Base-by-base conservation (phyloP, 30 jellyfish, hydroid and myxozoan genomes). In the Aurelia aurita complex sp. Pacific region DNA sequence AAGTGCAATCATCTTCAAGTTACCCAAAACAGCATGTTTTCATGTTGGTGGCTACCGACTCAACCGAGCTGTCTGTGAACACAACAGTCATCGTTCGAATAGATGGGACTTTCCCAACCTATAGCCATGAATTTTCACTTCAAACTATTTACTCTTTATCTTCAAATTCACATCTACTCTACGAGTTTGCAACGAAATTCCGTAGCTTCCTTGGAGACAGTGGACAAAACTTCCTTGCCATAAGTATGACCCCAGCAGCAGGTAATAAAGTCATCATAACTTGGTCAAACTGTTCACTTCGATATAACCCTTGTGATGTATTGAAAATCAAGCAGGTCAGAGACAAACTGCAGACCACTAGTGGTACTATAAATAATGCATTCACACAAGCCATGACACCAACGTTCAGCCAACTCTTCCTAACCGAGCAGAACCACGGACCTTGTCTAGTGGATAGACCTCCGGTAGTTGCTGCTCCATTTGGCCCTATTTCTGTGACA, bases 221-320 rank as follows among this genome's bases (percentile, higher is more conserved):
- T n/a, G 82, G 86, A 9, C 29, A 52, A 14, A 80, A 68, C 17
- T 67, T 91, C 23, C 90, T 72, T 46, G 92, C 80, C 32, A 81
- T 86, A 38, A 69, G 89, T 38, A 23, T 19, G 34, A 71, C 83
- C 17, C 33, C 64, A 67, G 88, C 92, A 42, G 42, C 96, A 17
- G 92, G 87, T 1, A 90, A 95, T 29, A 65, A 73, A 11, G 46
- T 59, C 17, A 51, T 76, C 2, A 64, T 85, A 15, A 64, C 91
- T 53, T 91, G 92, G 92, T 73, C 94, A 11, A 85, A 91, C 36
- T 91, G 98, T 83, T 74, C 96, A 15, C 57, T 91, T 3, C 82
- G 85, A 7, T 91, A 85, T 40, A 43, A 70, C 33, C 98, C 98
- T 5, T 91, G 98, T 62, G 90, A 91, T 74, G 94, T 80, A 32